Conservation (phyloP, 2,797 vertebrate species). For the Delichon dasypus region DNA sequence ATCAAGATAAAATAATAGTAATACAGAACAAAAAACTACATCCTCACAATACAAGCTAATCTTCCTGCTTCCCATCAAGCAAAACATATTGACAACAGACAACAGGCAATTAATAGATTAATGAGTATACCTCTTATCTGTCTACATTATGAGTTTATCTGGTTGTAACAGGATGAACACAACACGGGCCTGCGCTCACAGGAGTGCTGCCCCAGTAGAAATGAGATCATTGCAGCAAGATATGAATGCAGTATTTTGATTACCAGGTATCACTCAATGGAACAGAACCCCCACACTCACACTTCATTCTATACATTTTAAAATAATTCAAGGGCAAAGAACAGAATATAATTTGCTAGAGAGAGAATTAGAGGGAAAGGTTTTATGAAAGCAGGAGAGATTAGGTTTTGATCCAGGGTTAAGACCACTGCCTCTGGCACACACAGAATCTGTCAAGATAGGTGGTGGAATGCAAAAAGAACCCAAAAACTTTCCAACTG, state of each 20-base stretch:
- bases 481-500: neutral
- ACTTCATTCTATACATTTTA: conserved; percentile 52
- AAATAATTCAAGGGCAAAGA: conserved; percentile 68
- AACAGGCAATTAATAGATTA: conserved; percentile 75
- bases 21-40: conserved; percentile 38
- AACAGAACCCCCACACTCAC: neutral
- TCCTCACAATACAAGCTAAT: conserved; percentile 66
- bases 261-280: conserved; percentile 59
- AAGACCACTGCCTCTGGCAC: conserved; percentile 13
- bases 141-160: conserved; percentile 71
- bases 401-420: conserved; percentile 63
- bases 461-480: neutral
- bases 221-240: conserved; percentile 69
- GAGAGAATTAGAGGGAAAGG: conserved; percentile 39
- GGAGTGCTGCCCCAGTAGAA: conserved; percentile 62
- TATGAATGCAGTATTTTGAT: conserved; percentile 59
- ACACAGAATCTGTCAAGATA: neutral
- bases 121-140: conserved; percentile 70
- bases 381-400: conserved; percentile 46
- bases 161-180: conserved; percentile 69
- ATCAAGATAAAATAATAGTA: conserved; percentile 42
- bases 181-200: conserved; percentile 48
- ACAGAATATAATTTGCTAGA: conserved; percentile 59
- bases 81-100: conserved; percentile 68
- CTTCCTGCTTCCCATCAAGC: conserved; percentile 59